Conservation (phyloP, 1,140 invertebrate genomes). For the Notospermus geniculatus region DNA sequence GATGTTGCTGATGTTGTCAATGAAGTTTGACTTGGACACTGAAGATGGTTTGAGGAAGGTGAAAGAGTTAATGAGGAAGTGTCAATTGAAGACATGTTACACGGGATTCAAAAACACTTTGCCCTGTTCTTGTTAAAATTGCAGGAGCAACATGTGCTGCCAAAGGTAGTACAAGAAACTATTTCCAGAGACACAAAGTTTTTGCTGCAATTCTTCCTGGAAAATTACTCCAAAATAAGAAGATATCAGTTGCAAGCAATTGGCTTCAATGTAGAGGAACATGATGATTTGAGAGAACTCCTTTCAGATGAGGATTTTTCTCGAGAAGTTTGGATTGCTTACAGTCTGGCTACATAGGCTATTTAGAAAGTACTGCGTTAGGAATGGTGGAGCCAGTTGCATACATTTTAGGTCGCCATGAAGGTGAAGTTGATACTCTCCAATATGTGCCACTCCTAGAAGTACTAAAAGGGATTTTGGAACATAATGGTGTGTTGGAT, state of each 20-base stretch:
- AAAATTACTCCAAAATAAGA: background rate
- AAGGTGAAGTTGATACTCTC: background rate
- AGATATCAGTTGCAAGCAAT: background rate
- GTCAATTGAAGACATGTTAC: background rate
- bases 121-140: too few species aligned
- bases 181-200: background rate
- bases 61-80: background rate
- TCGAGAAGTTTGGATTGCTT: too few species aligned
- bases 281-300: background rate
- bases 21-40: too few species aligned
- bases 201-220: background rate
- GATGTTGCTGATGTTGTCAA: background rate
- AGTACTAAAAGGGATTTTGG: background rate
- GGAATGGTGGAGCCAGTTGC: background rate
- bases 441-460: background rate
- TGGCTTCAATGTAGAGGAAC: background rate
- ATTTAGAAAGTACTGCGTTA: background rate
- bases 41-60: background rate
- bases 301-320: background rate
- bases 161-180: background rate
- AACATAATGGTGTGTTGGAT: background rate
- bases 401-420: background rate
- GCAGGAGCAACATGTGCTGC: too few species aligned
- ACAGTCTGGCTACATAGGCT: background rate
- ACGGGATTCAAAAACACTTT: too few species aligned